Evolutionary conservation across 2,113 vertebrate species (phyloP).

Genomic region (Rousettus leschenaultii): DNA sequence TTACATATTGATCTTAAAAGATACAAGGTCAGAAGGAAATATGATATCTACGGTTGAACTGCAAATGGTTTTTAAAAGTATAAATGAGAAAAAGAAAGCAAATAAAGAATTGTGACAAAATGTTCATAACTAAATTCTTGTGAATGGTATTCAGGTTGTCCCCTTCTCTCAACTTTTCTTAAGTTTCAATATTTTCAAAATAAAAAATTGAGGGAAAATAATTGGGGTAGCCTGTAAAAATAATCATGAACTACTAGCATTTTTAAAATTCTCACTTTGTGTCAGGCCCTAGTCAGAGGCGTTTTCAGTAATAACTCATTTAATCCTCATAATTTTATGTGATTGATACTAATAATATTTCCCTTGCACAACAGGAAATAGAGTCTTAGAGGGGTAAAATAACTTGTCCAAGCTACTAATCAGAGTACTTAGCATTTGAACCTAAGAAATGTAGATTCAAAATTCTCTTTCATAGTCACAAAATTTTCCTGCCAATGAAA

Average conservation of each 20-base stretch:
- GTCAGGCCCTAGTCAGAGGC: not conserved
- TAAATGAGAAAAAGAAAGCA: constrained; percentile 19
- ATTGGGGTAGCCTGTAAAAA: not conserved
- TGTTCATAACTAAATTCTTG: not conserved
- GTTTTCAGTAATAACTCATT: not conserved
- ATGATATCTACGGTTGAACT: not conserved
- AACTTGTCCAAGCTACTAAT: not conserved
- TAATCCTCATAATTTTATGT: not conserved
- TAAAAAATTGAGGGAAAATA: not conserved
- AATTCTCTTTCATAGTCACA: not conserved
- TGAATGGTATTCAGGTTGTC: not conserved
- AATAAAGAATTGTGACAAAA: not conserved
- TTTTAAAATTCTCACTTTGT: not conserved
- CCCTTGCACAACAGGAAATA: not conserved
- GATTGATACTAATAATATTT: not conserved
- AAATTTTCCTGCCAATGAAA: not conserved
- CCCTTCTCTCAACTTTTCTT: not conserved
- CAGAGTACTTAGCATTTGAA: not conserved
- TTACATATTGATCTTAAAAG: not conserved
- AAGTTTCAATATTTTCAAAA: not conserved
- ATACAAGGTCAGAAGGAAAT: not conserved
- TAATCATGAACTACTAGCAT: not conserved
- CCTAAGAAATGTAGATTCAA: constrained; percentile 5
- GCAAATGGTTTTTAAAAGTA: not conserved
- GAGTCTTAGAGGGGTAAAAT: not conserved